Evolutionary conservation across 2,113 vertebrate genomes (phyloP).

Genomic region (Nibea coibor): DNA sequence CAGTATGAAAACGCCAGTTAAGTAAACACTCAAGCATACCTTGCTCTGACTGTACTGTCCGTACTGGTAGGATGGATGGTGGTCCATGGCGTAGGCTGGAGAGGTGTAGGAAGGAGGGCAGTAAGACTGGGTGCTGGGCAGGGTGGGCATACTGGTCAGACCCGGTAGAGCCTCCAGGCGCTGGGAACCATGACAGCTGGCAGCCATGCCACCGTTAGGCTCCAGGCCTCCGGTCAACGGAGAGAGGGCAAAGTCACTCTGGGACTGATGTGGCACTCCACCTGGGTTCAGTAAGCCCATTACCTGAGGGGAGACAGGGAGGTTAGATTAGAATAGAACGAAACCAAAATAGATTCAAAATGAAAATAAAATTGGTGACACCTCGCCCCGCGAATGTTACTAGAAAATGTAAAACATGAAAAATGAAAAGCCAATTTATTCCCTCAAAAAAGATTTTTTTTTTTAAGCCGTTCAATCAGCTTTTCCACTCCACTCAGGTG

Average conservation of each 20-base stretch:
- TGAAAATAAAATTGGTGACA: too few relatives aligned
- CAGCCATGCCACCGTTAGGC: conserved; percentile 92
- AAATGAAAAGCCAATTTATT: too few relatives aligned
- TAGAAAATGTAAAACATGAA: neutral
- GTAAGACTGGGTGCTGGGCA: conserved; percentile 96
- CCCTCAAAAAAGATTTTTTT: too few relatives aligned
- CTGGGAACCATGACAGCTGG: conserved; percentile 94
- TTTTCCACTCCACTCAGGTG: conserved; percentile 43
- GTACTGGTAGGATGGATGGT: conserved; percentile 96
- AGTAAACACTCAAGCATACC: conserved; percentile 69
- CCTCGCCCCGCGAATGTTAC: neutral
- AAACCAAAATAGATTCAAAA: neutral
- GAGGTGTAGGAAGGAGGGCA: conserved; percentile 96
- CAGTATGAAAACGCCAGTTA: neutral
- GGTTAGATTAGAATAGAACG: conserved; percentile 10
- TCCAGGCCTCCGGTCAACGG: conserved; percentile 95
- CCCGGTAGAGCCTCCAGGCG: conserved; percentile 94
- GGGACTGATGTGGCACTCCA: conserved; percentile 96
- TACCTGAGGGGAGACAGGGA: conserved; percentile 84
- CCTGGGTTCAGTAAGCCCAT: conserved; percentile 98
- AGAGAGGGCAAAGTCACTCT: conserved; percentile 96
- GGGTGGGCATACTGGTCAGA: conserved; percentile 84
- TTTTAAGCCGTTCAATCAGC: neutral
- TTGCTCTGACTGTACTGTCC: conserved; percentile 98
- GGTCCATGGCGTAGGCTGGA: conserved; percentile 95